Evolutionary conservation across 2,888 invertebrate genomes (phyloP).

Genomic region (Ctena decussata): DNA sequence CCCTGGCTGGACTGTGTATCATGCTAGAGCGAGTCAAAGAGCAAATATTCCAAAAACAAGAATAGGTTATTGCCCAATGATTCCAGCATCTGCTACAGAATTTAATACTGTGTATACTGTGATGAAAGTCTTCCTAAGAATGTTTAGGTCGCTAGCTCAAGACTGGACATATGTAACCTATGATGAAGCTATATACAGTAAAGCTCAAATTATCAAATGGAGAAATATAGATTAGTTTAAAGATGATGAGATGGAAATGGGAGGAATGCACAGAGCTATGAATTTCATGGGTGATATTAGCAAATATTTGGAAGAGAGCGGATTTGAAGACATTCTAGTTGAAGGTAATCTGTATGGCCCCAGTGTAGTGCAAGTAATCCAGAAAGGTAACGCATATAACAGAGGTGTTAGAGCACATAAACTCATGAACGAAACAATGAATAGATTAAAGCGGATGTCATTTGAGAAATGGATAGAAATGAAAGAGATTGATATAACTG

Average conservation of each 20-base stretch:
- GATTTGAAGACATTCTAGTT: not conserved
- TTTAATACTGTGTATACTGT: constrained; percentile 25
- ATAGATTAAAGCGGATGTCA: constrained; percentile 3
- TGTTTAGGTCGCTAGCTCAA: constrained; percentile 26
- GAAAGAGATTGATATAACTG: not conserved
- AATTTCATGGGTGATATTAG: constrained; percentile 39
- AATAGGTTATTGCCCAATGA: constrained; percentile 28
- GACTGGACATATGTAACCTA: constrained; percentile 39
- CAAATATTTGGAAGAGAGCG: constrained; percentile 4
- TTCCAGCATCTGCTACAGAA: constrained; percentile 29
- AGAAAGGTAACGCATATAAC: constrained; percentile 40
- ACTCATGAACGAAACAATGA: constrained; percentile 23
- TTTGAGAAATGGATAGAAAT: constrained; percentile 7
- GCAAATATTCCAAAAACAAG: not conserved
- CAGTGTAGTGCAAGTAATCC: constrained; percentile 13
- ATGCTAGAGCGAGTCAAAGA: not conserved
- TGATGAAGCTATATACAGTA: constrained; percentile 48
- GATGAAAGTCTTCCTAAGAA: constrained; percentile 27
- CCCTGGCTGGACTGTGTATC: not conserved
- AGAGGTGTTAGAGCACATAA: constrained; percentile 31
- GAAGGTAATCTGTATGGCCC: constrained; percentile 26
- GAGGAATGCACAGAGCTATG: constrained; percentile 41
- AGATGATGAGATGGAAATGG: constrained; percentile 36
- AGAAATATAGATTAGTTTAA: constrained; percentile 25
- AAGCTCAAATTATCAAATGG: constrained; percentile 47